A percentile compares a stretch with the other conserved stretches of the same genome.
phyloP scores from a whole-genome alignment of 2,888 invertebrate species.

The Villa cingulata region DNA sequence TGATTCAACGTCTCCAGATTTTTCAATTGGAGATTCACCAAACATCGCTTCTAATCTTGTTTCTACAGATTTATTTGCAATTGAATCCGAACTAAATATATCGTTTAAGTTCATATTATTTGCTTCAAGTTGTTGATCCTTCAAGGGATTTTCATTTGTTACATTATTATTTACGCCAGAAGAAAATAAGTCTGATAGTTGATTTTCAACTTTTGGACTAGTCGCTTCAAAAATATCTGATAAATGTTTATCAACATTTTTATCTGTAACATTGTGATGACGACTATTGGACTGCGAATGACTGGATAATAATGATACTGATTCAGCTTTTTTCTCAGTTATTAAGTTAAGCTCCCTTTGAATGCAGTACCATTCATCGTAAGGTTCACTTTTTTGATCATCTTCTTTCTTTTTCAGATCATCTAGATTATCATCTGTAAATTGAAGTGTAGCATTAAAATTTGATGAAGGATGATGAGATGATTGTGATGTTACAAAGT shows the following conservation, averaged over 20 bases:
- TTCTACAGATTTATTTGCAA: conserved; percentile 33
- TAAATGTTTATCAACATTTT: conserved; percentile 20
- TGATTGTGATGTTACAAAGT: neutral
- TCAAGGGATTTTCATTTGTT: conserved; percentile 5
- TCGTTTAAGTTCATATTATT: conserved; percentile 9
- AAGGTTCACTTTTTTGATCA: conserved; percentile 30
- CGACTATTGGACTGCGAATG: conserved; percentile 10
- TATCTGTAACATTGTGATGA: conserved; percentile 18
- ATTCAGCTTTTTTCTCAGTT: conserved; percentile 16
- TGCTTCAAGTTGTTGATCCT: conserved; percentile 10
- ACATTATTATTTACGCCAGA: neutral
- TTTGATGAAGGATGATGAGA: conserved; percentile 2
- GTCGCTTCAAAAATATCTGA: conserved; percentile 32
- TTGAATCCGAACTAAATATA: conserved; percentile 13
- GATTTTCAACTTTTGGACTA: conserved; percentile 20
- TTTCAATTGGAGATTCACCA: conserved; percentile 32
- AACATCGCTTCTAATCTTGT: conserved; percentile 36
- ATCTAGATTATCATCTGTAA: neutral
- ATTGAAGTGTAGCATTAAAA: conserved; percentile 1
- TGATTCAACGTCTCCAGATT: conserved; percentile 28
- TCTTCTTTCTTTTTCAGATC: conserved; percentile 2
- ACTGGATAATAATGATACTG: conserved; percentile 4
- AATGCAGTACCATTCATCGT: conserved; percentile 55
- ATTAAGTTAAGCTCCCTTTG: conserved; percentile 48
- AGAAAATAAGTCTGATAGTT: conserved; percentile 8